phyloP scores from a whole-genome alignment of 2,888 invertebrate genomes.

The Parnassius glacialis region DNA sequence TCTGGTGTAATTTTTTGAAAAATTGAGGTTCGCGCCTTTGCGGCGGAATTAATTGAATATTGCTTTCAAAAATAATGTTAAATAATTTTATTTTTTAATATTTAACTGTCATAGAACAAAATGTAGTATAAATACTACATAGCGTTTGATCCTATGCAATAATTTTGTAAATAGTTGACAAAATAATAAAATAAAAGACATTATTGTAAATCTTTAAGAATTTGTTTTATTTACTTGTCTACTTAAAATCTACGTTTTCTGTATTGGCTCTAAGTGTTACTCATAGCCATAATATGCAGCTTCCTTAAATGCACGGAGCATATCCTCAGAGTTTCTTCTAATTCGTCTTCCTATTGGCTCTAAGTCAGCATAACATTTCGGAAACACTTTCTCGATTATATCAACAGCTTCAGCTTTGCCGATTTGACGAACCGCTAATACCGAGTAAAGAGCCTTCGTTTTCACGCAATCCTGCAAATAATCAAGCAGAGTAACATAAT shows the following conservation, averaged over 20 bases:
- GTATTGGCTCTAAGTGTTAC: conserved; percentile 30
- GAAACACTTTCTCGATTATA: conserved; percentile 93
- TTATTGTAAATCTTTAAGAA: conserved; percentile 66
- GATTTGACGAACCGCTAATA: conserved; percentile 90
- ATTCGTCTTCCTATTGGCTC: conserved; percentile 94
- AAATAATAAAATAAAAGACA: conserved; percentile 77
- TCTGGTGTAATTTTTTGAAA: too few species aligned
- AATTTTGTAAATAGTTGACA: conserved; percentile 52
- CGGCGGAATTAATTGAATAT: not conserved
- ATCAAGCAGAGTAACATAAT: not conserved
- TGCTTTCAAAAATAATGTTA: not conserved
- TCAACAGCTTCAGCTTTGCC: conserved; percentile 85
- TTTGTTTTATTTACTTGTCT: conserved; percentile 51
- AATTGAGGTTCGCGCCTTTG: too few species aligned
- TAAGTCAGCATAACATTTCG: conserved; percentile 93
- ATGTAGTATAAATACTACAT: conserved; percentile 42
- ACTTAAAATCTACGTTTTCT: conserved; percentile 26
- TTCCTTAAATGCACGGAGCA: conserved; percentile 88
- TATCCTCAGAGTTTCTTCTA: conserved; percentile 87
- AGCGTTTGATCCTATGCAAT: conserved; percentile 53
- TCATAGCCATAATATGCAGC: conserved; percentile 90
- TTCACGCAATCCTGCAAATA: conserved; percentile 90
- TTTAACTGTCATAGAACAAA: conserved; percentile 46
- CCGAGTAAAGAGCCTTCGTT: conserved; percentile 91
- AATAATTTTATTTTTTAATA: conserved; percentile 3